Base-by-base conservation (phyloP, 2,797 vertebrate species). In the Lagorchestes hirsutus region DNA sequence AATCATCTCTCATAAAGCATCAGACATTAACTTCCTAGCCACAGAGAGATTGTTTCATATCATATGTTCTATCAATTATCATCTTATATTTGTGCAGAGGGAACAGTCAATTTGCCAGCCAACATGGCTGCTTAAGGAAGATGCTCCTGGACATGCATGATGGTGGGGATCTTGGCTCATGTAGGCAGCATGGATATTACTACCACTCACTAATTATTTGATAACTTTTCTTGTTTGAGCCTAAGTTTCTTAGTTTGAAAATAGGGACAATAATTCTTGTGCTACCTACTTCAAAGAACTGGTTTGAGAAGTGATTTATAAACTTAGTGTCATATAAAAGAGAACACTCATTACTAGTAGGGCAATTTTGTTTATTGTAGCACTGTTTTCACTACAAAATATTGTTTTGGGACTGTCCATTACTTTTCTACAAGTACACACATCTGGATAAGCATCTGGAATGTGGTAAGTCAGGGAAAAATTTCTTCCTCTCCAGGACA, bases 361-460 rank as follows among this genome's bases (percentile, higher is more conserved):
- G 0, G 22, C 18, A 27, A 46, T 82, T 82, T 82, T 82, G 74
- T 82, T 74, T 82, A 27, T 46, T 46, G 74, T 27, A 46, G 74
- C 18, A 9, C 74, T 46, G 40, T 82, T 82, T 82, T 82, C 40
- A 46, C 74, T 82, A 46, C 74, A 46, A 24, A 24, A 82, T 82
- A 82, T 82, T 82, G 74, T 82, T 82, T 46, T 22, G 40, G 74
- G 74, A 82, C 74, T 2, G 9, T 46, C 74, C 40, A 3, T 46
- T 82, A 40, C 74, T 82, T 82, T 82, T 82, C 74, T 82, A 82
- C 40, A 82, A 46, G 74, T 40, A 40, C 40, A 46, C 40, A 82
- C 74, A 82, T 82, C 74, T 82, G 74, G 74, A 82, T 40, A 46
- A 82, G 74, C 74, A 82, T 82, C 74, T 82, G 74, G 74, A 82